Evolutionary conservation across 2,888 invertebrate species (phyloP).

Genomic region (Drosophila neonasuta): DNA sequence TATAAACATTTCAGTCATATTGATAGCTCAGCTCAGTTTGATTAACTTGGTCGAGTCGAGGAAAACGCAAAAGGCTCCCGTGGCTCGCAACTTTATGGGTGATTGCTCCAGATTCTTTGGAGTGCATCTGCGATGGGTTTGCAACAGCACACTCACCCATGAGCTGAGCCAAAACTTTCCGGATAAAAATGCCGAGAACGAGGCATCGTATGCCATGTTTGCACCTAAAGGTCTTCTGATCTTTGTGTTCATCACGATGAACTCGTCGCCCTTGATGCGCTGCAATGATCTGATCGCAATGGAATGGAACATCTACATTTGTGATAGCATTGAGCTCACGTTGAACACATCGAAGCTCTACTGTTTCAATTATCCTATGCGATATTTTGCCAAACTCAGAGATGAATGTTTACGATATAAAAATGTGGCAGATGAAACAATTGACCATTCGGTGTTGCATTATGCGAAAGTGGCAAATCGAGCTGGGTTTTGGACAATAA

Average conservation of each 20-base stretch:
- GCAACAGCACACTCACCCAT: not conserved
- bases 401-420: conserved; percentile 13
- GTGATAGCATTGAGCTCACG: conserved; percentile 2
- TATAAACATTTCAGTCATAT: not conserved
- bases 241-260: conserved; percentile 29
- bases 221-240: conserved; percentile 6
- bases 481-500: not conserved
- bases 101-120: conserved; percentile 18
- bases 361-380: conserved; percentile 31
- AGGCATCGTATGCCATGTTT: conserved; percentile 21
- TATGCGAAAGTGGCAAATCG: conserved; percentile 4
- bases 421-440: not conserved
- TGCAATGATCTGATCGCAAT: conserved; percentile 15
- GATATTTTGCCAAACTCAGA: conserved; percentile 22
- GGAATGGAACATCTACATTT: conserved; percentile 11
- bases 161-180: not conserved
- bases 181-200: not conserved
- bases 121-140: conserved; percentile 1
- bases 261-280: conserved; percentile 16
- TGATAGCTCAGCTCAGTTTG: not conserved
- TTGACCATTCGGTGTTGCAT: conserved; percentile 25
- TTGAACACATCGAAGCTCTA: conserved; percentile 11
- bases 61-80: not conserved
- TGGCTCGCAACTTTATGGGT: not conserved
- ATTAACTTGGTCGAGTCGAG: not conserved